These are phyloP conservation scores for Leucoma salicis DNA, from an alignment of 2,888 invertebrate species.

Conservation along the genomic window DNA sequence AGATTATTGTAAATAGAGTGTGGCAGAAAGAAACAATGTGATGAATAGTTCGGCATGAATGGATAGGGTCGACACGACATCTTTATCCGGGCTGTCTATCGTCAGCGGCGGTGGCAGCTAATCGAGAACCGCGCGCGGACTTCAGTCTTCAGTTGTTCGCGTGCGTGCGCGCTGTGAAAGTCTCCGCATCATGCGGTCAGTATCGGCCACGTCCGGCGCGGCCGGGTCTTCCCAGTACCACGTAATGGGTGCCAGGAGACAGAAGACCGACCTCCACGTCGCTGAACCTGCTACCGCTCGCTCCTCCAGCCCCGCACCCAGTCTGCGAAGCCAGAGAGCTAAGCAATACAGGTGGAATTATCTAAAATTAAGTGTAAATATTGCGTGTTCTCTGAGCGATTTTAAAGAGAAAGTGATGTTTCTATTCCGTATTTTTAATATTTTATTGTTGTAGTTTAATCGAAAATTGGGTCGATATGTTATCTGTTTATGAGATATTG, in stretches of 20 bases:
- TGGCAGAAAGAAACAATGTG: conserved; percentile 67
- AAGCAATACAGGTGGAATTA: conserved; percentile 74
- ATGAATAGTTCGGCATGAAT: conserved; percentile 72
- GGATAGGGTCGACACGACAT: conserved; percentile 76
- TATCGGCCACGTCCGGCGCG: conserved; percentile 45
- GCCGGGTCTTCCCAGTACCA: conserved; percentile 32
- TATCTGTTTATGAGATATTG: conserved; percentile 31
- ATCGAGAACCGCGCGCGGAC: conserved; percentile 56
- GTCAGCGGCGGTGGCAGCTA: conserved; percentile 45
- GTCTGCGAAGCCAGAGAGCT: conserved; percentile 78
- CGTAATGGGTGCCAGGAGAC: conserved; percentile 78
- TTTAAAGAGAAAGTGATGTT: conserved; percentile 34
- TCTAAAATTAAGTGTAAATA: conserved; percentile 24
- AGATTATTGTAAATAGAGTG: conserved; percentile 64
- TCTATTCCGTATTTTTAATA: conserved; percentile 5
- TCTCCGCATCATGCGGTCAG: conserved; percentile 72
- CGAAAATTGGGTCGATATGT: conserved; percentile 32
- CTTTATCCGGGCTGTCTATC: conserved; percentile 69
- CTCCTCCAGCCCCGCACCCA: conserved; percentile 73
- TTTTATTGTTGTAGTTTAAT: conserved; percentile 5
- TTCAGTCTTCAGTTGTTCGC: conserved; percentile 67
- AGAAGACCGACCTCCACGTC: conserved; percentile 80
- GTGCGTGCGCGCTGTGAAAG: conserved; percentile 79
- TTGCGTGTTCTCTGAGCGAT: conserved; percentile 36
- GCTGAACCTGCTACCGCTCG: conserved; percentile 63